Percentiles rank a stretch among this genome's conserved stretches.
phyloP scores from a whole-genome alignment of 64 coral and sea anemone genomes.

The Trachythela sp. region DNA sequence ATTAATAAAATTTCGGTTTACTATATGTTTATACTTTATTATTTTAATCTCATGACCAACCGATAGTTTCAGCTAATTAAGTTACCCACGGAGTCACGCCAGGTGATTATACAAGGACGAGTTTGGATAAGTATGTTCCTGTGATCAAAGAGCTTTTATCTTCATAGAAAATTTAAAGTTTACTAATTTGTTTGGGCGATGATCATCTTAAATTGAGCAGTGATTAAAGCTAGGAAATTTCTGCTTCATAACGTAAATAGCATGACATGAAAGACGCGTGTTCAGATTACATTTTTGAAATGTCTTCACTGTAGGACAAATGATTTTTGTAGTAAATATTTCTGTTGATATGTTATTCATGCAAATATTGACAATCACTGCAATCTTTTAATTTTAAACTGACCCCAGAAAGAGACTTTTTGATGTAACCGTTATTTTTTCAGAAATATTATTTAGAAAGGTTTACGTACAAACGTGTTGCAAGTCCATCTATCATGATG shows the following conservation, averaged over 20 bases:
- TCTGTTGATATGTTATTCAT: not conserved
- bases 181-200: not conserved
- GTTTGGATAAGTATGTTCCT: not conserved
- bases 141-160: not conserved
- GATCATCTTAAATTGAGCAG: not conserved
- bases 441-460: not conserved
- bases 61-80: not conserved
- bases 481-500: not conserved
- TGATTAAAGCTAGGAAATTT: not conserved
- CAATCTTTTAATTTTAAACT: too few species aligned
- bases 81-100: not conserved
- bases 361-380: too few species aligned
- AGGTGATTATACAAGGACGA: not conserved
- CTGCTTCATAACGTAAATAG: not conserved
- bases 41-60: not conserved
- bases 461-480: not conserved
- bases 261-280: not conserved
- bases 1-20: not conserved
- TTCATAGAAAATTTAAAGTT: not conserved
- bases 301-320: conserved; percentile 6
- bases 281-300: conserved; percentile 3
- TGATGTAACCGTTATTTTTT: not conserved
- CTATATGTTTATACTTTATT: not conserved
- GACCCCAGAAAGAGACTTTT: not conserved
- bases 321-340: not conserved